Evolutionary conservation across 2,797 vertebrate genomes (phyloP).

Genomic region (Serranus cabrilla): DNA sequence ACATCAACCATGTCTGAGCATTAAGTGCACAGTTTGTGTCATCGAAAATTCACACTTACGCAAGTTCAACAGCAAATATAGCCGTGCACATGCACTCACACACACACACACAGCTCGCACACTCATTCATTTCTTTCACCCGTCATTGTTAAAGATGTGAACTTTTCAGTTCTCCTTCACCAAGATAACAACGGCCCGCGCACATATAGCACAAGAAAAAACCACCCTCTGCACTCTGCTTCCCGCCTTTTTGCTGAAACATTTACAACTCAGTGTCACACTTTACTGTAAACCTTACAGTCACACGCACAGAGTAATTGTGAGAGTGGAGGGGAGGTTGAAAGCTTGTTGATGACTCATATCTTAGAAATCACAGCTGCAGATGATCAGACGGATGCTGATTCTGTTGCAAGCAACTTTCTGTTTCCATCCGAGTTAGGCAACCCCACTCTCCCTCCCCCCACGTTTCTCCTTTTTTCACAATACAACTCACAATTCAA

Average conservation of each 20-base stretch:
- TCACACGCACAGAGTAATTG: constrained; percentile 29
- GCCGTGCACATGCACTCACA: neutral
- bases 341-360: constrained; percentile 71
- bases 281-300: constrained; percentile 53
- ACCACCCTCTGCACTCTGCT: constrained; percentile 41
- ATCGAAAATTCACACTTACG: constrained; percentile 27
- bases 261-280: constrained; percentile 30
- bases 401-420: constrained; percentile 63
- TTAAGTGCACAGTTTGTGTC: neutral
- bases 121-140: constrained; percentile 12
- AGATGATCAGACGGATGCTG: constrained; percentile 69
- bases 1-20: neutral
- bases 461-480: constrained; percentile 10
- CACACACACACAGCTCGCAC: neutral
- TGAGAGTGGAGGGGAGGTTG: constrained; percentile 48
- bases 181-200: neutral
- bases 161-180: constrained; percentile 12
- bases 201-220: neutral
- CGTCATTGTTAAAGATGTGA: constrained; percentile 2
- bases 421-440: constrained; percentile 54
- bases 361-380: constrained; percentile 77
- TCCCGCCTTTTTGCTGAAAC: constrained; percentile 54
- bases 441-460: constrained; percentile 23
- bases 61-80: constrained; percentile 1
- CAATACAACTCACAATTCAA: constrained; percentile 48